Percentiles rank a stretch among this genome's conserved stretches.
These are phyloP conservation scores for Meloe dianella DNA, from an alignment of 2,888 invertebrate genomes.

Conservation along the genomic window DNA sequence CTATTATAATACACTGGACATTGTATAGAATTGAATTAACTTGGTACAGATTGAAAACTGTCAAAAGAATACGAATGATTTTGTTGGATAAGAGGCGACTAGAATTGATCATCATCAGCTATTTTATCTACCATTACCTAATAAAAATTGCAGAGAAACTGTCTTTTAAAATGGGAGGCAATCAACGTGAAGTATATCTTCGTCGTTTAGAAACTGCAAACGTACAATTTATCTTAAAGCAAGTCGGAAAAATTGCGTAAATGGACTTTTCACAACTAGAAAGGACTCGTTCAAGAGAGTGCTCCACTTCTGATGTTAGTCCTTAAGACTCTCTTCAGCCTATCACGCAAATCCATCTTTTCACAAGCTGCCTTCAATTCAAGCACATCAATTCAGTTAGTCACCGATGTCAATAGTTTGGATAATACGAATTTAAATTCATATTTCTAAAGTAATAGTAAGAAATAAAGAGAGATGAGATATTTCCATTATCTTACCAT, in stretches of 20 bases:
- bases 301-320: not conserved
- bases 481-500: slow-evolving; percentile 71
- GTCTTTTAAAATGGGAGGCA: not conserved
- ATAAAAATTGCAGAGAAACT: not conserved
- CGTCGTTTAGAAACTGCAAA: slow-evolving; percentile 5
- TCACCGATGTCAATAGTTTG: not conserved
- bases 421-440: not conserved
- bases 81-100: not conserved
- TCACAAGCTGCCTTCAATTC: not conserved
- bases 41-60: not conserved
- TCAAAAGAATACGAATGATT: not conserved
- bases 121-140: slow-evolving; percentile 6
- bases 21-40: slow-evolving; percentile 2
- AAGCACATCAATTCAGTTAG: not conserved
- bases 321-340: not conserved
- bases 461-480: not conserved
- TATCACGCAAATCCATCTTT: slow-evolving; percentile 7
- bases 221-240: slow-evolving; percentile 1
- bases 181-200: slow-evolving; percentile 9
- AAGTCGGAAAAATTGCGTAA: not conserved
- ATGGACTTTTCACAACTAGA: slow-evolving; percentile 6
- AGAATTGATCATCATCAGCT: not conserved
- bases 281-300: not conserved
- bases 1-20: not conserved
- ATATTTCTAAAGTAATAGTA: not conserved